Evolutionary conservation across 1,140 invertebrate species (phyloP).

Genomic region (Drosophila neocordata): DNA sequence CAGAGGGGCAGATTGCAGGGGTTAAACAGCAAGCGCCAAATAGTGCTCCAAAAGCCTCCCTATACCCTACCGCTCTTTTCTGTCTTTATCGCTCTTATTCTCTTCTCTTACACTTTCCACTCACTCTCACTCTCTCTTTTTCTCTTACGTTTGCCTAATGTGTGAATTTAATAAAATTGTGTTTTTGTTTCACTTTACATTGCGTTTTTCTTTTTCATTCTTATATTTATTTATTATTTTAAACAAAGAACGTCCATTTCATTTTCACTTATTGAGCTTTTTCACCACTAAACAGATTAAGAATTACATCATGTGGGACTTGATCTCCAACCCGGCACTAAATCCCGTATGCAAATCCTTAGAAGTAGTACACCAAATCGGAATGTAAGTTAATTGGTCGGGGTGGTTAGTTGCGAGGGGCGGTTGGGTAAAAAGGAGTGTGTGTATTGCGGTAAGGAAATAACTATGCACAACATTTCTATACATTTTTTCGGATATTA

Average conservation of each 20-base stretch:
- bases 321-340: slow-evolving; percentile 36
- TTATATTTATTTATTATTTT: slow-evolving; percentile 66
- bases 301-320: slow-evolving; percentile 48
- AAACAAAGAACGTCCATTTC: slow-evolving; percentile 69
- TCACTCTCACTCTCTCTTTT: slow-evolving; percentile 9
- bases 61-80: slow-evolving; percentile 16
- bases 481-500: slow-evolving; percentile 13
- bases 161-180: slow-evolving; percentile 70
- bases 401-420: slow-evolving; percentile 23
- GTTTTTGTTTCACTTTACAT: slow-evolving; percentile 67
- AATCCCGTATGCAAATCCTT: slow-evolving; percentile 29
- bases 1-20: slow-evolving; percentile 14
- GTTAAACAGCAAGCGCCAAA: slow-evolving; percentile 51
- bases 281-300: neutral
- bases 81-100: slow-evolving; percentile 8
- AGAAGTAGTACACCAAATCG: slow-evolving; percentile 19
- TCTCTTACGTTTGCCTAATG: slow-evolving; percentile 22
- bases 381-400: slow-evolving; percentile 52
- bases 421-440: neutral
- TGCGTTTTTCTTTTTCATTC: slow-evolving; percentile 54
- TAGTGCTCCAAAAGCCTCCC: slow-evolving; percentile 51
- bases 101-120: slow-evolving; percentile 33
- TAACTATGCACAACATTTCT: slow-evolving; percentile 49
- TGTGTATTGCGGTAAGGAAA: slow-evolving; percentile 29
- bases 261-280: slow-evolving; percentile 28